A percentile compares a stretch with the other conserved stretches of the same genome.
Conservation (phyloP, 2,113 vertebrate species). For the human region GRCh38 chrX:43796001-43796500, state of each 20-base stretch:
- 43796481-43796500: neutral
- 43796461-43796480: neutral
- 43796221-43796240: neutral
- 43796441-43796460: neutral
- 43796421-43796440: neutral
- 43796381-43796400: neutral
- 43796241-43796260: neutral
- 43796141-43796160: neutral
- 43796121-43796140: neutral
- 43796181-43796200: neutral
- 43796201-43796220: neutral
- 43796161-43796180: neutral
- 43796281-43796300: neutral
- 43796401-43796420: neutral
- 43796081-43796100: neutral
- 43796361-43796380: neutral
- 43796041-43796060: conserved; percentile 20
- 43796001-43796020: neutral
- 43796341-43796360: neutral
- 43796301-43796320: neutral
- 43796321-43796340: neutral
- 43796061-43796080: neutral
- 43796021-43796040: neutral
- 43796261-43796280: neutral
- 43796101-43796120: neutral